phyloP scores from a whole-genome alignment of 2,888 invertebrate genomes.

The Ophion costatus region DNA sequence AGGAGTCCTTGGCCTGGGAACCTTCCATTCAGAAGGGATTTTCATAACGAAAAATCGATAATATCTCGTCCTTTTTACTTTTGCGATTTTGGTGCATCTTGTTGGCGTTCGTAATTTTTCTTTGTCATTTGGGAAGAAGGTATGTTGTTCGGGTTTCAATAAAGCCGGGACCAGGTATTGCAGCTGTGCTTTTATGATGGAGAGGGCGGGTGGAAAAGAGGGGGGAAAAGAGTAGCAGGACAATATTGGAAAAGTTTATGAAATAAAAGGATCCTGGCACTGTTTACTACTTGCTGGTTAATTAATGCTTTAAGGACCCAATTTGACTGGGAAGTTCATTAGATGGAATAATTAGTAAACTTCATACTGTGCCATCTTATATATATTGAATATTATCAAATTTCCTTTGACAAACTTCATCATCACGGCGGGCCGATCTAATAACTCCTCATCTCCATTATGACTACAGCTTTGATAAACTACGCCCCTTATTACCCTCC shows the following conservation, averaged over 20 bases:
- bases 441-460: slow-evolving; percentile 46
- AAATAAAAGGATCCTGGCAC: slow-evolving; percentile 36
- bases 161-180: background rate
- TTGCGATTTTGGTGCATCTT: too few relatives aligned
- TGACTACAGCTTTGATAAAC: slow-evolving; percentile 16
- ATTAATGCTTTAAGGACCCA: slow-evolving; percentile 57
- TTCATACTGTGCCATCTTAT: slow-evolving; percentile 16
- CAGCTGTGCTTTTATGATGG: too few relatives aligned
- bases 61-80: too few relatives aligned
- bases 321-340: slow-evolving; percentile 67
- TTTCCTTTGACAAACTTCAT: slow-evolving; percentile 49
- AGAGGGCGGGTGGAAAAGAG: background rate
- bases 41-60: too few relatives aligned
- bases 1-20: too few relatives aligned
- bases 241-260: background rate
- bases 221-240: too few relatives aligned
- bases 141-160: background rate
- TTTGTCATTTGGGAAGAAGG: too few relatives aligned
- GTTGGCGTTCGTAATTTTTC: too few relatives aligned
- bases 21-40: too few relatives aligned
- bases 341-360: slow-evolving; percentile 67
- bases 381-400: slow-evolving; percentile 3
- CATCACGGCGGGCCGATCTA: slow-evolving; percentile 29
- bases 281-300: slow-evolving; percentile 66
- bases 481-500: slow-evolving; percentile 5